phyloP scores from a whole-genome alignment of 2,888 invertebrate genomes.

The Cistogaster globosa region DNA sequence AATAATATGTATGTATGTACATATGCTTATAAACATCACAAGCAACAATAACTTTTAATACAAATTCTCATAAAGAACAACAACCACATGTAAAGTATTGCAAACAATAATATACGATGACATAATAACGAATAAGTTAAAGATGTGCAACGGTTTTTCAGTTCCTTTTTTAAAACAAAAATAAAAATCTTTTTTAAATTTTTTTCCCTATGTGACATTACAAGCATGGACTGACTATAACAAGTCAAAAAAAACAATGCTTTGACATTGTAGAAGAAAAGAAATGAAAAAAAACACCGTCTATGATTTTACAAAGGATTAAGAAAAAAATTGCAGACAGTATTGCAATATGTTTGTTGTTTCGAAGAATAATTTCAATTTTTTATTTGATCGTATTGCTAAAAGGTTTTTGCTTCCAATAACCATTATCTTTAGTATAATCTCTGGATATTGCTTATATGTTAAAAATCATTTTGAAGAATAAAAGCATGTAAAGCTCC shows the following conservation, averaged over 20 bases:
- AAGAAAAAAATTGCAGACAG: not conserved
- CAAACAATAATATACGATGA: conserved; percentile 24
- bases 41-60: conserved; percentile 52
- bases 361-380: no score
- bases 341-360: no score
- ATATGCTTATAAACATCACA: conserved; percentile 35
- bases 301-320: no score
- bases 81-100: conserved; percentile 21
- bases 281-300: not conserved
- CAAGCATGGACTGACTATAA: not conserved
- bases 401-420: no score
- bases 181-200: not conserved
- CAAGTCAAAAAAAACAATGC: conserved; percentile 34
- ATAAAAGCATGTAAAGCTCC: no score
- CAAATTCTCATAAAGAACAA: conserved; percentile 27
- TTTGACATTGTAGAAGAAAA: not conserved
- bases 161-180: conserved; percentile 20
- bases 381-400: no score
- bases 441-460: not conserved
- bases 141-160: conserved; percentile 57
- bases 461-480: no score
- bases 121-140: conserved; percentile 66
- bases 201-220: no score
- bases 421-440: not conserved
- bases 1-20: no score